Base-by-base conservation (phyloP, 2,888 invertebrate species). In the Thecophora atra region DNA sequence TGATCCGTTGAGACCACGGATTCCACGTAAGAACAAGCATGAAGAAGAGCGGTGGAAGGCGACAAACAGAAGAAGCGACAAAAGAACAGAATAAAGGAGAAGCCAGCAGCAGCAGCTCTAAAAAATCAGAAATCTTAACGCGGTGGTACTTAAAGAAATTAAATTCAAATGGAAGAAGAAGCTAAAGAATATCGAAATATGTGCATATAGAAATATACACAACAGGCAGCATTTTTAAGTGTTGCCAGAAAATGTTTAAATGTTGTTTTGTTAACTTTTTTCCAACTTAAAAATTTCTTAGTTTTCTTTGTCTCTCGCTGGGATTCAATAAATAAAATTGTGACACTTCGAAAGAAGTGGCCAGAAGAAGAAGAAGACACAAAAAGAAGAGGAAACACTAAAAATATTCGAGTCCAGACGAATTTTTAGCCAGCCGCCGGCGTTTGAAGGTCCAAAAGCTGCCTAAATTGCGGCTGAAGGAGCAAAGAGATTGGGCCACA, bases 311-410 rank as follows among this genome's bases (percentile, higher is more conserved):
- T 24, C 42, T 26, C 58, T 58, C 52, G 51, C 52, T 30, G 37
- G 30, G 51, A 63, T 62, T 70, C 70, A 70, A 70, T 70, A 70
- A 70, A 70, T 70, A 70, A 70, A 70, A 70, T 52, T 62, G 62
- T 70, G 63, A 70, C 70, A 70, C 63, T 62, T 52, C 47, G 60
- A 56, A 24, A 54, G 28, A 42, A 13, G 37, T 30, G 4, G 24
- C 7, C 19, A 60, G 15, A 26, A 63, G 30, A 42, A 63, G 30
- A 17, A 63, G n/a, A n/a, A 19, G 37, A 37, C 6, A 11, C 6
- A 37, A 11, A 37, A 37, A 8, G 37, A 11, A 2, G 2, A 8
- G 21, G 24, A 6, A 62, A n/a, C n/a, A 52, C 19, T 15, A 28
- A 66, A 54, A 67, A 42, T 21, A 42, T n/a, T 17, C 3, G 19